phyloP scores from a whole-genome alignment of 92 coral and sea anemone species.

The Heliopora coerulea region DNA sequence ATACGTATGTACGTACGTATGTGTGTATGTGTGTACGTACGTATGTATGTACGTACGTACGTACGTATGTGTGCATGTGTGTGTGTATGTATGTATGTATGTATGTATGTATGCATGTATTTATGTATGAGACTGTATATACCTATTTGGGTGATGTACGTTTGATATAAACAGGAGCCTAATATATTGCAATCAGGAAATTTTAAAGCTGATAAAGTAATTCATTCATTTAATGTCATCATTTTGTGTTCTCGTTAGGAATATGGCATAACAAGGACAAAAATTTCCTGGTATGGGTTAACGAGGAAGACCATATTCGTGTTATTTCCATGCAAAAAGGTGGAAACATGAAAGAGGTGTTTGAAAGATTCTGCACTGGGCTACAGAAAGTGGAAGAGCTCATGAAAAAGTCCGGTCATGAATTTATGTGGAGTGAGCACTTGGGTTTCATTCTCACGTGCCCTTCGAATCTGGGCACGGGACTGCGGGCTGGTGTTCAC shows the following conservation, averaged over 20 bases:
- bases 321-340: slow-evolving; percentile 93
- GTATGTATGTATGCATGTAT: no score
- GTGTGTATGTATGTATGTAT: no score
- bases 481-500: slow-evolving; percentile 97
- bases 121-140: no score
- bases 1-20: no score
- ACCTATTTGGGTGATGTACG: no score
- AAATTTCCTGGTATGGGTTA: slow-evolving; percentile 93
- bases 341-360: slow-evolving; percentile 89
- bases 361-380: slow-evolving; percentile 79
- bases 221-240: no score
- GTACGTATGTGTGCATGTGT: no score
- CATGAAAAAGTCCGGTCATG: slow-evolving; percentile 75
- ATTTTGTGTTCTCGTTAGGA: background rate
- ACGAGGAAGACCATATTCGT: slow-evolving; percentile 93
- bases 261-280: slow-evolving; percentile 95
- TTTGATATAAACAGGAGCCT: no score
- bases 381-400: slow-evolving; percentile 73
- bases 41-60: no score
- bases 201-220: no score
- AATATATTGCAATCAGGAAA: no score
- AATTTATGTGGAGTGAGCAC: slow-evolving; percentile 98
- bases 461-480: slow-evolving; percentile 97
- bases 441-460: slow-evolving; percentile 94
- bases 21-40: no score